Evolutionary conservation across 2,113 vertebrate genomes (phyloP).

Genomic region (Datnioides undecimradiatus): DNA sequence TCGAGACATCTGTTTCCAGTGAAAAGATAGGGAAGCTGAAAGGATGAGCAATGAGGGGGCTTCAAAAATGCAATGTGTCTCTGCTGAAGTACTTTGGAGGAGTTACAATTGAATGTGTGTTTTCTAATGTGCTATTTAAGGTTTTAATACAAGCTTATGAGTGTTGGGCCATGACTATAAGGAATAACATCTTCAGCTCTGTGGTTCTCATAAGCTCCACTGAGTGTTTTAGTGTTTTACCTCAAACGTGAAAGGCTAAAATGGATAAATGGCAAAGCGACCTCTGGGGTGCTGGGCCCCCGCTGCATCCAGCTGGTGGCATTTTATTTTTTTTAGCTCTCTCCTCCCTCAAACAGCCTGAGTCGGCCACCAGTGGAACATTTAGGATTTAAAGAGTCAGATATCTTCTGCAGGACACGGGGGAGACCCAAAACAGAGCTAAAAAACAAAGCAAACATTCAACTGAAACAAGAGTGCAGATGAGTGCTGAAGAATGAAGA

Average conservation of each 20-base stretch:
- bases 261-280: no score
- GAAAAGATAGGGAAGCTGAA: conserved; percentile 27
- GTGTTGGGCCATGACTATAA: not conserved
- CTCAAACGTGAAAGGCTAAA: no score
- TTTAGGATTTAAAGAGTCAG: not conserved
- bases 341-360: no score
- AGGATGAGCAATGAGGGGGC: not conserved
- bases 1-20: conserved; percentile 56
- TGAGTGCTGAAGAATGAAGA: not conserved
- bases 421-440: not conserved
- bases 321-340: no score
- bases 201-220: not conserved
- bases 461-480: not conserved
- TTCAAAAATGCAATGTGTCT: not conserved
- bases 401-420: no score
- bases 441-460: not conserved
- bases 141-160: not conserved
- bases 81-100: conserved; percentile 9
- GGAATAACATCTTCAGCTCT: no score
- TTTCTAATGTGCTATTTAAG: conserved; percentile 5
- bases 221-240: not conserved
- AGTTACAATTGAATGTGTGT: not conserved
- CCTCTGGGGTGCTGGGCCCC: no score
- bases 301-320: no score
- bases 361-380: no score